Conservation (phyloP, 2,888 invertebrate species). For the Amphiduros pacificus region DNA sequence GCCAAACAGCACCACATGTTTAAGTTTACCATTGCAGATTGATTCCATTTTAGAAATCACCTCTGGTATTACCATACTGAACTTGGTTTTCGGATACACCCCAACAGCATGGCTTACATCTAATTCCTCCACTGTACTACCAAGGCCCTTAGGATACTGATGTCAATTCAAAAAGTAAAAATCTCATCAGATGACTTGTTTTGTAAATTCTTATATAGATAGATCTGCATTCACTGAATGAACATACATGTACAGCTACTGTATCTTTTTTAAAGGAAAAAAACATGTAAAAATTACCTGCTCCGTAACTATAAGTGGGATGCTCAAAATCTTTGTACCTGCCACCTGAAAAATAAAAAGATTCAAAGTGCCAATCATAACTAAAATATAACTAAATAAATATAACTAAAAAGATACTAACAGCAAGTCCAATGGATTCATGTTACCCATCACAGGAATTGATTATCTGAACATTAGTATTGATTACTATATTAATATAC, state of each 20-base stretch:
- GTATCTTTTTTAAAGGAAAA: too few species aligned
- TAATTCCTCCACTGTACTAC: conserved; percentile 64
- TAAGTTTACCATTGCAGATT: conserved; percentile 39
- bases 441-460: too few species aligned
- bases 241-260: too few species aligned
- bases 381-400: not conserved
- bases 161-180: conserved; percentile 11
- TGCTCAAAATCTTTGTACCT: conserved; percentile 62
- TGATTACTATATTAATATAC: too few species aligned
- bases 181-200: too few species aligned
- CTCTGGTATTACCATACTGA: conserved; percentile 65
- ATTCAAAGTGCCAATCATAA: not conserved
- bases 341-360: conserved; percentile 47
- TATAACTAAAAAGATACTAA: too few species aligned
- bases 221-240: too few species aligned
- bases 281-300: conserved; percentile 54
- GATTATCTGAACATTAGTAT: too few species aligned
- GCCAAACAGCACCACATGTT: conserved; percentile 55
- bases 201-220: too few species aligned
- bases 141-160: conserved; percentile 66
- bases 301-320: conserved; percentile 67
- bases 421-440: too few species aligned
- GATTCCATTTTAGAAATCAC: conserved; percentile 57
- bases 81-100: conserved; percentile 62
- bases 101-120: conserved; percentile 58